Percentiles rank a stretch among this genome's conserved stretches.
Conservation (phyloP, 2,797 vertebrate genomes). For the Bradypodion pumilum region DNA sequence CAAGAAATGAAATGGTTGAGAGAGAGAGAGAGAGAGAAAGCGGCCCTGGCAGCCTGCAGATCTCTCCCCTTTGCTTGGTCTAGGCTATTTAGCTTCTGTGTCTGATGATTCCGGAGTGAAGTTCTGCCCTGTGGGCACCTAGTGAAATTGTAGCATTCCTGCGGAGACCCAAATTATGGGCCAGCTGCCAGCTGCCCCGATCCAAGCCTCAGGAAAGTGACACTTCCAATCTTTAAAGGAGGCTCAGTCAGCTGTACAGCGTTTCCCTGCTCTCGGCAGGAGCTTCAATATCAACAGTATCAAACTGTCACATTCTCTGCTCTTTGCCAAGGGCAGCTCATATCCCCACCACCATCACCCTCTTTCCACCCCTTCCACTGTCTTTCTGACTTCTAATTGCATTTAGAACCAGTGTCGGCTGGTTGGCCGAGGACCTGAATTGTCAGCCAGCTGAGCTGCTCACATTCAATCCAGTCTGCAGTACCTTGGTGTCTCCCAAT, state of each 20-base stretch:
- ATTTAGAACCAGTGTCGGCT: constrained; percentile 45
- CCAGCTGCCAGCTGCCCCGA: not conserved
- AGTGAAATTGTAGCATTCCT: not conserved
- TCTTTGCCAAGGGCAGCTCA: constrained; percentile 12
- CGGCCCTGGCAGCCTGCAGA: rapidly evolving
- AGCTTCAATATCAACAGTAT: constrained; percentile 60
- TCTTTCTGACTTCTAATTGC: constrained; percentile 44
- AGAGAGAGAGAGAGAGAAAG: rapidly evolving
- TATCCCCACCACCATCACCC: constrained; percentile 20
- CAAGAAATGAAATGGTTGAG: constrained; percentile 15
- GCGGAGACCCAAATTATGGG: rapidly evolving
- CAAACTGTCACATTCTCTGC: constrained; percentile 57
- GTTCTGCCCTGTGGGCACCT: not conserved
- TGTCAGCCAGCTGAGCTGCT: constrained; percentile 28
- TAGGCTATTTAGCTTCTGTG: constrained; percentile 12
- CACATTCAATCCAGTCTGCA: no score
- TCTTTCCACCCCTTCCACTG: not conserved
- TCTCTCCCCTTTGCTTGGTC: constrained; percentile 1
- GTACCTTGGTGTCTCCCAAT: no score
- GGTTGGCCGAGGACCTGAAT: constrained; percentile 42
- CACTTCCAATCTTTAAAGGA: constrained; percentile 39
- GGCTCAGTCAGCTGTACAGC: constrained; percentile 24
- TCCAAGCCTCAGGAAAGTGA: not conserved
- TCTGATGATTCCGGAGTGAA: constrained; percentile 16
- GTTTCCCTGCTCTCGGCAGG: constrained; percentile 50